Evolutionary conservation across 2,888 invertebrate species (phyloP).

Genomic region (Heteropelma amictum): DNA sequence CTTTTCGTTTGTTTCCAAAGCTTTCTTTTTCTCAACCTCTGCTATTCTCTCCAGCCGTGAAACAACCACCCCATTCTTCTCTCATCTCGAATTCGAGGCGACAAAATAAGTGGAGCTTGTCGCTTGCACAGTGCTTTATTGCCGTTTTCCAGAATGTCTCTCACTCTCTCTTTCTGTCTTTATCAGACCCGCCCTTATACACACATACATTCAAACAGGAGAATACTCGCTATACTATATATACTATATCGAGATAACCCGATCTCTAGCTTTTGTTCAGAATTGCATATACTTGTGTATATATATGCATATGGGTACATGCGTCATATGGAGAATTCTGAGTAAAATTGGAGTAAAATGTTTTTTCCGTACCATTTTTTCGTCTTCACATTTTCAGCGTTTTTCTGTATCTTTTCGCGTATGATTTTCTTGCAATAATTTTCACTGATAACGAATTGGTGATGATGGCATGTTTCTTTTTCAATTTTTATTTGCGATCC

Average conservation of each 20-base stretch:
- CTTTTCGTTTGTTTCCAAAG: constrained; percentile 41
- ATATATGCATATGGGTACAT: too few species aligned
- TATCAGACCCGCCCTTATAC: neutral
- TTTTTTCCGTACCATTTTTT: neutral
- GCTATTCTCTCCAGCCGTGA: constrained; percentile 14
- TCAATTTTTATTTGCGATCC: too few species aligned
- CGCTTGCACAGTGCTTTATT: constrained; percentile 55
- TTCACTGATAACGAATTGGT: too few species aligned
- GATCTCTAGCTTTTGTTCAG: constrained; percentile 41
- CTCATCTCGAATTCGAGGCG: constrained; percentile 55
- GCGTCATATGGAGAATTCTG: neutral
- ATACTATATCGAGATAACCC: constrained; percentile 54
- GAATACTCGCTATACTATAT: constrained; percentile 2
- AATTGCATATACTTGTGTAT: constrained; percentile 22
- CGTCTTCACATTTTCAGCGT: neutral
- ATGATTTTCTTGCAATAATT: too few species aligned
- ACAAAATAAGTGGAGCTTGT: constrained; percentile 57
- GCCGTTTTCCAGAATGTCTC: constrained; percentile 36
- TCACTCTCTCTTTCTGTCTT: neutral
- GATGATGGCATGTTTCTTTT: too few species aligned
- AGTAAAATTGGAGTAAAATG: neutral
- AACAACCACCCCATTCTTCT: constrained; percentile 40
- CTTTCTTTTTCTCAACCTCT: constrained; percentile 39
- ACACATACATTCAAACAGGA: neutral
- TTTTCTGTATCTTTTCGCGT: too few species aligned